Evolutionary conservation across 2,888 invertebrate genomes (phyloP).

Genomic region (Sclerodermus sp.): DNA sequence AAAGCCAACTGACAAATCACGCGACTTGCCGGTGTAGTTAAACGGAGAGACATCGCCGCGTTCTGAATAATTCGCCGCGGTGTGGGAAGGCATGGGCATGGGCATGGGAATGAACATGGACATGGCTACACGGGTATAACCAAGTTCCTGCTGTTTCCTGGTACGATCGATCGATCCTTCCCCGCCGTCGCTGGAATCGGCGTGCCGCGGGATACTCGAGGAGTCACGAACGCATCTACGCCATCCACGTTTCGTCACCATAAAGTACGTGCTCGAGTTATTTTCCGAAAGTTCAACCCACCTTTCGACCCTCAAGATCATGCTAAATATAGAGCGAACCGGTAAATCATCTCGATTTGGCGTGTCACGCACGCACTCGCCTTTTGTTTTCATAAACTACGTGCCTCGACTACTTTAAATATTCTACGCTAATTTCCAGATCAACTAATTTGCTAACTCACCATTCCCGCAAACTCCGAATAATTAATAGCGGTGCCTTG

Average conservation of each 20-base stretch:
- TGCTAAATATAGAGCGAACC: not conserved
- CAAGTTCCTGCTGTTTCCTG: slow-evolving; percentile 26
- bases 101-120: no score
- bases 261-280: not conserved
- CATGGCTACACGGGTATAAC: no score
- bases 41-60: slow-evolving; percentile 20
- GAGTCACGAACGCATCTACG: not conserved
- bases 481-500: no score
- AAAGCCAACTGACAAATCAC: not conserved
- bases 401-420: not conserved
- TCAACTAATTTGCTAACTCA: no score
- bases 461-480: no score
- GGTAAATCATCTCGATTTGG: not conserved
- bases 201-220: not conserved
- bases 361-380: not conserved
- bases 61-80: slow-evolving; percentile 37
- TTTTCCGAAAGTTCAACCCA: not conserved
- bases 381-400: not conserved
- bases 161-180: slow-evolving; percentile 32
- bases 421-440: no score
- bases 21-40: no score
- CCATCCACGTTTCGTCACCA: not conserved
- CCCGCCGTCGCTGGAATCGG: not conserved
- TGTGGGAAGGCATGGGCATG: slow-evolving; percentile 20
- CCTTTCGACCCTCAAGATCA: not conserved